A percentile compares a stretch with the other conserved stretches of the same genome.
Evolutionary conservation across 2,888 invertebrate genomes (phyloP).

Genomic region (Parnassius orleans): DNA sequence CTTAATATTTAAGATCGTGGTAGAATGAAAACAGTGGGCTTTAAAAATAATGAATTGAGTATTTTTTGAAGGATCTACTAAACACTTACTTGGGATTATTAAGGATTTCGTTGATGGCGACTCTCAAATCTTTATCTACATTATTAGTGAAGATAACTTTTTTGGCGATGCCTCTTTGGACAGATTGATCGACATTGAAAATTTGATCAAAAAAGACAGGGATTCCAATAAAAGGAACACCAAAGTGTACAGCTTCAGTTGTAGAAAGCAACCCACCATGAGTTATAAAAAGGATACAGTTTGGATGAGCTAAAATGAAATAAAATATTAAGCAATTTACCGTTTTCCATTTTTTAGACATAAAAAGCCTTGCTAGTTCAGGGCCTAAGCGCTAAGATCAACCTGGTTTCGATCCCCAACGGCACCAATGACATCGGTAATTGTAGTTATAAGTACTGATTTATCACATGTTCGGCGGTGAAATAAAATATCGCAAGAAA

Average conservation of each 20-base stretch:
- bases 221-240: too few species aligned
- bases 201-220: conserved; percentile 55
- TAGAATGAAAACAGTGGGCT: background rate
- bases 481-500: too few species aligned
- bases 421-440: too few species aligned
- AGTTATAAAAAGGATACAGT: conserved; percentile 49
- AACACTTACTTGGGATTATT: conserved; percentile 38
- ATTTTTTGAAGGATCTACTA: too few species aligned
- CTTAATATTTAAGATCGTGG: too few species aligned
- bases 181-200: conserved; percentile 43
- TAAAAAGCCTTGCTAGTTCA: too few species aligned
- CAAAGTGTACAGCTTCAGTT: conserved; percentile 48
- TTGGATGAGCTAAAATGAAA: conserved; percentile 45
- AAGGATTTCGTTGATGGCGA: conserved; percentile 32
- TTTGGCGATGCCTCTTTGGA: conserved; percentile 50
- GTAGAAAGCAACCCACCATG: conserved; percentile 56
- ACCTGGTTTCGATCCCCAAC: too few species aligned
- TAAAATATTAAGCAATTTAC: too few species aligned
- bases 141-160: conserved; percentile 39
- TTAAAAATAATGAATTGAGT: background rate
- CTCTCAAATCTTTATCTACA: conserved; percentile 38
- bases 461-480: too few species aligned
- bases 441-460: too few species aligned
- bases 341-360: too few species aligned
- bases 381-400: too few species aligned